Conservation (phyloP, 2,113 vertebrate genomes). For the Cebus imitator region DNA sequence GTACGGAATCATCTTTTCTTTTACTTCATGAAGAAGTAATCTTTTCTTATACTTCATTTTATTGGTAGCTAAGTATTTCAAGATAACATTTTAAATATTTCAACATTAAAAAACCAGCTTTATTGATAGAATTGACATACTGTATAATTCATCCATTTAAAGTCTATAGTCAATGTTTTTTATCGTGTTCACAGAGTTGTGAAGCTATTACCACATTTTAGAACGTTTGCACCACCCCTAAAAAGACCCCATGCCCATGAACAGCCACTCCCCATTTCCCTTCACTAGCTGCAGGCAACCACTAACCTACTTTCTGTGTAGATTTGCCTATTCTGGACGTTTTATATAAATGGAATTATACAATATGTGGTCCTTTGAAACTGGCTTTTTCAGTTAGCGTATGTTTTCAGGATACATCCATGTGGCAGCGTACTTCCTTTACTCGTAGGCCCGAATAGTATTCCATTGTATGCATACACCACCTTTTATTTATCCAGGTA, state of each 20-base stretch:
- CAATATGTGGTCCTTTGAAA: not conserved
- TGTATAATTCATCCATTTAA: not conserved
- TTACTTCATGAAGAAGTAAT: not conserved
- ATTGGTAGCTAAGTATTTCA: slow-evolving; percentile 36
- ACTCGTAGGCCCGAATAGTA: not conserved
- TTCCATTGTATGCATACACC: not conserved
- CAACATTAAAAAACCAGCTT: not conserved
- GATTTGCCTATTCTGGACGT: not conserved
- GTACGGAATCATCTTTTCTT: not conserved
- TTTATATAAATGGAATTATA: not conserved
- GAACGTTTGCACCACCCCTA: not conserved
- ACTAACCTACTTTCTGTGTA: not conserved
- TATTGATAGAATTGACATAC: not conserved
- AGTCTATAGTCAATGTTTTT: not conserved
- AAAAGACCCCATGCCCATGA: not conserved
- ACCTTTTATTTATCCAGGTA: not conserved
- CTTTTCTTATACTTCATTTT: not conserved
- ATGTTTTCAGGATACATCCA: not conserved
- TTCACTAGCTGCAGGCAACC: not conserved
- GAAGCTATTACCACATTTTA: not conserved
- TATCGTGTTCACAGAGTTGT: not conserved
- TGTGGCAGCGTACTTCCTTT: not conserved
- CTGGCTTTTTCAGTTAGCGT: not conserved
- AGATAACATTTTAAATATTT: not conserved
- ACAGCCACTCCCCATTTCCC: not conserved